phyloP scores from a whole-genome alignment of 2,888 invertebrate genomes.

The Isoperla grammatica region DNA sequence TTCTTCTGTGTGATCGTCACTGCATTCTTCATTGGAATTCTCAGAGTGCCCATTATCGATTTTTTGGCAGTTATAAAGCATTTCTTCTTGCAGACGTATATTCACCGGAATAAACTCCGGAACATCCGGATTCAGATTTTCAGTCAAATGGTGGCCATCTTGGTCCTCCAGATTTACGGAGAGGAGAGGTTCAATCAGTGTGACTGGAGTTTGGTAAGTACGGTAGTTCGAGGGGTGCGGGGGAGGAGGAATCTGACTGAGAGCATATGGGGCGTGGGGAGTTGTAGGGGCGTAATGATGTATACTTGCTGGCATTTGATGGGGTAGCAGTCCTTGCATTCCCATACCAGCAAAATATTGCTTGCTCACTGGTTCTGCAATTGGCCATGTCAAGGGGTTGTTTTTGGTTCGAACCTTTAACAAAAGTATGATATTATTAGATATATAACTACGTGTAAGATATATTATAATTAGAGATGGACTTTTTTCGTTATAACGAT shows the following conservation, averaged over 20 bases:
- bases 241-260: conserved; percentile 17
- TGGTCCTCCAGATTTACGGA: neutral
- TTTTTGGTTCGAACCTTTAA: conserved; percentile 72
- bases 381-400: conserved; percentile 86
- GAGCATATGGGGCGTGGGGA: conserved; percentile 19
- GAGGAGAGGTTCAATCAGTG: conserved; percentile 18
- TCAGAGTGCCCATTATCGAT: no score
- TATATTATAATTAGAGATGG: neutral
- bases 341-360: conserved; percentile 1
- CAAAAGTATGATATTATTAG: no score
- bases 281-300: conserved; percentile 27
- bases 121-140: conserved; percentile 75
- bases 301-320: neutral
- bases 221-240: conserved; percentile 16
- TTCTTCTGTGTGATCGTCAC: conserved; percentile 27
- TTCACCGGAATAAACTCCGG: conserved; percentile 73
- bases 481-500: no score
- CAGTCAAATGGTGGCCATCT: conserved; percentile 36
- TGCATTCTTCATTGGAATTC: no score
- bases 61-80: no score
- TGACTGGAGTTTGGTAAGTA: conserved; percentile 34
- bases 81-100: conserved; percentile 37
- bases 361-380: conserved; percentile 50
- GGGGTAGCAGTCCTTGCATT: neutral
- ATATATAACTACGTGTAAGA: neutral